These are phyloP conservation scores for Leptopilina drosophilae DNA, from an alignment of 2,888 invertebrate species.

Conservation along the genomic window DNA sequence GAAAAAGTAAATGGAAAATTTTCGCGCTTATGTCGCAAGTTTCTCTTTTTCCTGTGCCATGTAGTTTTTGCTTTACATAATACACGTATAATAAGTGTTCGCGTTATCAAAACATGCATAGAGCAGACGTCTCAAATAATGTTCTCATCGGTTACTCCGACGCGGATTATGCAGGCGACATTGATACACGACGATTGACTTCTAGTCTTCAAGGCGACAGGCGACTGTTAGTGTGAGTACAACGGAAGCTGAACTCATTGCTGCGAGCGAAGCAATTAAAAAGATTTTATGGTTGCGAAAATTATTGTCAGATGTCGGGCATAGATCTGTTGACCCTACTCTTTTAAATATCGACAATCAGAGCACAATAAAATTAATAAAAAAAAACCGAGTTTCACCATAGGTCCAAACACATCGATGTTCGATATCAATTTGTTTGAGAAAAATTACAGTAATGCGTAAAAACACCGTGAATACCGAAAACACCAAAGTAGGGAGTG, in stretches of 20 bases:
- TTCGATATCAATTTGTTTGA: constrained; percentile 56
- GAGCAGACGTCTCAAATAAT: constrained; percentile 13
- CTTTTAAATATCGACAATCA: constrained; percentile 58
- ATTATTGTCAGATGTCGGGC: constrained; percentile 54
- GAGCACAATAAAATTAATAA: constrained; percentile 56
- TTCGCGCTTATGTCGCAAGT: too few species aligned
- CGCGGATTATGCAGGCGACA: constrained; percentile 56
- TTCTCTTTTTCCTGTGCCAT: too few species aligned
- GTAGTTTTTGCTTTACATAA: too few species aligned
- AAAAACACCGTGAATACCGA: neutral
- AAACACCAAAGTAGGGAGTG: too few species aligned
- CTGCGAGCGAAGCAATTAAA: constrained; percentile 58
- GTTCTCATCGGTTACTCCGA: constrained; percentile 46
- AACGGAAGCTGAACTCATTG: constrained; percentile 64
- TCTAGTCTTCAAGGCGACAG: constrained; percentile 57
- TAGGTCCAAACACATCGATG: constrained; percentile 59
- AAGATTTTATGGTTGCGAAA: constrained; percentile 60
- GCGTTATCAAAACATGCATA: too few species aligned
- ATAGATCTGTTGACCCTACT: constrained; percentile 42
- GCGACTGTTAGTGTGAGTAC: constrained; percentile 56
- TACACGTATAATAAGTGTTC: too few species aligned
- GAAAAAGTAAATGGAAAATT: too few species aligned
- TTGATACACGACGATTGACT: constrained; percentile 55
- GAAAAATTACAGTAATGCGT: constrained; percentile 48
- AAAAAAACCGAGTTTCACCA: constrained; percentile 60